phyloP scores from a whole-genome alignment of 53 echinoderm and acorn worm genomes.

The Patiria pectinifera region DNA sequence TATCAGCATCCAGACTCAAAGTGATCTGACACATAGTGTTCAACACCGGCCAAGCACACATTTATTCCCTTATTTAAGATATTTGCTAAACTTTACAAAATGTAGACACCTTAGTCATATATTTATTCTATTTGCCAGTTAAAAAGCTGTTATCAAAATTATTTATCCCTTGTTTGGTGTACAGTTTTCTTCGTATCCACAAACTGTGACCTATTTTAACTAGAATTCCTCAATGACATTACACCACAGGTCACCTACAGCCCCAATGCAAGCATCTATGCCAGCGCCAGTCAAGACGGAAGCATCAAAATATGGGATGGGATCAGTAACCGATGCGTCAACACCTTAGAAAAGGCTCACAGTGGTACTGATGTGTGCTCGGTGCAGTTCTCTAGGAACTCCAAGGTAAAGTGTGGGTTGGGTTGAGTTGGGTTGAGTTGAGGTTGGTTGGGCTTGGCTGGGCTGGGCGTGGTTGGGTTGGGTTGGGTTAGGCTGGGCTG shows the following conservation, averaged over 20 bases:
- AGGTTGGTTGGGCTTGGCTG: too few relatives aligned
- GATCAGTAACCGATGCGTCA: conserved; percentile 91
- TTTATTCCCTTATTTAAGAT: too few relatives aligned
- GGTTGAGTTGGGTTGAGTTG: too few relatives aligned
- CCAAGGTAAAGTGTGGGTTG: conserved; percentile 72
- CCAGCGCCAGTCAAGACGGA: conserved; percentile 86
- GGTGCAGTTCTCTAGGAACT: conserved; percentile 90
- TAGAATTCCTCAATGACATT: neutral
- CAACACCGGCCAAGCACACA: too few relatives aligned
- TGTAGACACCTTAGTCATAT: too few relatives aligned
- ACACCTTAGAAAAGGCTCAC: conserved; percentile 90
- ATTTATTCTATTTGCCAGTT: too few relatives aligned
- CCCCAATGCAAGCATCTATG: conserved; percentile 83
- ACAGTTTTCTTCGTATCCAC: neutral
- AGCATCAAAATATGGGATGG: conserved; percentile 96
- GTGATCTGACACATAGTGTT: too few relatives aligned
- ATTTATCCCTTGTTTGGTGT: neutral
- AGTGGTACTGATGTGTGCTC: conserved; percentile 89
- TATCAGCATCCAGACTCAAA: too few relatives aligned
- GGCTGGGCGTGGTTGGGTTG: too few relatives aligned
- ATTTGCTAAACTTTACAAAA: too few relatives aligned
- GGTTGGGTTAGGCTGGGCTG: too few relatives aligned
- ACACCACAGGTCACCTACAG: conserved; percentile 79
- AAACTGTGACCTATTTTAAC: neutral
- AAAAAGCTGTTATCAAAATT: too few relatives aligned